phyloP scores from a whole-genome alignment of 2,888 invertebrate species.

The Aspidapion aeneum region DNA sequence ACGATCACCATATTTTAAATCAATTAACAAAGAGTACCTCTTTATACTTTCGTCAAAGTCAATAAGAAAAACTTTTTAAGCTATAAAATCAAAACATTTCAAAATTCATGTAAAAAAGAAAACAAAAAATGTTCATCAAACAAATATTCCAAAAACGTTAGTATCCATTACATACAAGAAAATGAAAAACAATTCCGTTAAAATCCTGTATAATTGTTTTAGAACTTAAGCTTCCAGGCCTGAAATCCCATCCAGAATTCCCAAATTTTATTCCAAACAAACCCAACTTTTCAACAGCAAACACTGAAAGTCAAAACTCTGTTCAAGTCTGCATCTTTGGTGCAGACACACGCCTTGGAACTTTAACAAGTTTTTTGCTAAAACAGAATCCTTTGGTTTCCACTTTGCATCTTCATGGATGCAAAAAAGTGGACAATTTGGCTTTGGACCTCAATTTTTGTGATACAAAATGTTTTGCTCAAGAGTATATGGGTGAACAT shows the following conservation, averaged over 20 bases:
- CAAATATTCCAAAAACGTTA: neutral
- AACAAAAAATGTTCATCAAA: neutral
- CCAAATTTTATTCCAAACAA: neutral
- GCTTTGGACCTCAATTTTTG: slow-evolving; percentile 40
- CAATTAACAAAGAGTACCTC: too few relatives aligned
- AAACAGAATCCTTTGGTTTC: slow-evolving; percentile 53
- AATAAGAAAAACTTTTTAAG: too few relatives aligned
- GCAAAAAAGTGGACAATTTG: slow-evolving; percentile 32
- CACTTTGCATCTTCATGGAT: slow-evolving; percentile 40
- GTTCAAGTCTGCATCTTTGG: slow-evolving; percentile 48
- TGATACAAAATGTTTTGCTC: slow-evolving; percentile 40
- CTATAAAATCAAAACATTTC: neutral
- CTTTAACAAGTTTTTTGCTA: slow-evolving; percentile 50
- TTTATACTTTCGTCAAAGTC: too few relatives aligned
- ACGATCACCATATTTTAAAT: too few relatives aligned
- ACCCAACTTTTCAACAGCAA: neutral
- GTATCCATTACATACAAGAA: neutral
- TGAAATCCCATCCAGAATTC: neutral
- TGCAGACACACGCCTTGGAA: slow-evolving; percentile 52
- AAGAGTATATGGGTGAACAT: slow-evolving; percentile 30
- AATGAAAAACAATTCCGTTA: too few relatives aligned
- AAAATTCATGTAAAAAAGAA: neutral
- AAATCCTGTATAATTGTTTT: too few relatives aligned
- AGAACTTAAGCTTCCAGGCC: neutral
- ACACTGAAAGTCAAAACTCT: slow-evolving; percentile 18